Evolutionary conservation across 2,797 vertebrate species (phyloP).

Genomic region (Poeciliopsis paucimaculata): DNA sequence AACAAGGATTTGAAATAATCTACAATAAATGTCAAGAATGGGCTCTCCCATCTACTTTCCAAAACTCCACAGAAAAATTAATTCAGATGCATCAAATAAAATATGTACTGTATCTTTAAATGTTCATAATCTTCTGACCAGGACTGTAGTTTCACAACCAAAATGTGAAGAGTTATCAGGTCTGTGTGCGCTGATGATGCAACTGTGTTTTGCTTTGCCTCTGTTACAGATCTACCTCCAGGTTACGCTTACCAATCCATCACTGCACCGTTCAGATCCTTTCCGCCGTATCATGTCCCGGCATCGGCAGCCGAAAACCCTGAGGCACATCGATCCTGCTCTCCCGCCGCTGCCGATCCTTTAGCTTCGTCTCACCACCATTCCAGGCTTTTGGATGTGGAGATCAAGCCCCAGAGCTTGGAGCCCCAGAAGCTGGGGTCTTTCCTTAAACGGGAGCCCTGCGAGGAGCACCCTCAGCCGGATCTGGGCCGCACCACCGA

Average conservation of each 20-base stretch:
- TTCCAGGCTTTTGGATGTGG: conserved; percentile 76
- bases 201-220: conserved; percentile 1
- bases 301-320: conserved; percentile 77
- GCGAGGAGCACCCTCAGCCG: conserved; percentile 74
- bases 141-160: background rate
- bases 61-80: background rate
- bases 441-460: conserved; percentile 84
- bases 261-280: conserved; percentile 87
- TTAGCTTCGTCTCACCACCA: conserved; percentile 80
- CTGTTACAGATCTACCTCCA: conserved; percentile 85
- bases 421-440: conserved; percentile 74
- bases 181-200: background rate
- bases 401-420: conserved; percentile 86
- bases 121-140: background rate
- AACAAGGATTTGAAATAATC: background rate
- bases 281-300: conserved; percentile 88
- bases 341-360: conserved; percentile 80
- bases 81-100: background rate
- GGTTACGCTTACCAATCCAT: conserved; percentile 91
- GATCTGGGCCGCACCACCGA: conserved; percentile 58
- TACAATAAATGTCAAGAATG: background rate
- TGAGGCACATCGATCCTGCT: conserved; percentile 80
- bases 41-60: background rate
- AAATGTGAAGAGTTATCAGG: background rate
- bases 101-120: background rate